Evolutionary conservation across 2,113 vertebrate genomes (phyloP), one percentile per base, ranked within the genome.

Genomic region (Setophaga kirtlandii): DNA sequence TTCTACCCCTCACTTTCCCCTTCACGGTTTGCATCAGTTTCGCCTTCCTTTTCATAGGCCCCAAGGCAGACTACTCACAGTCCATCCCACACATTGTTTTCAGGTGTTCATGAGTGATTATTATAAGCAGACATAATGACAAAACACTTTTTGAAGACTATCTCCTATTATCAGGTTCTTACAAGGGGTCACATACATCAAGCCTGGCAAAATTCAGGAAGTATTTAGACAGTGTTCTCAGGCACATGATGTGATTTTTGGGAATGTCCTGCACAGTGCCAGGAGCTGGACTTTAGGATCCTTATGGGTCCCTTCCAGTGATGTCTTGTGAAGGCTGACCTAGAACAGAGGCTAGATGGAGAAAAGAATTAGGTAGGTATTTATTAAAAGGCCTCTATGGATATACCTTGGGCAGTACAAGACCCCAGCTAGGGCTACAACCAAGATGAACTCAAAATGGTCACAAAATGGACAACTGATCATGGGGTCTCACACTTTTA

Each of bases 11-110:
- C 1, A 0, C 44, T 42, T 41, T 69, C 30, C 9, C 6, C 23
- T 82, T 19, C 15, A 15, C 2, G 0, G 18, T 59, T 41, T 59
- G 14, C 35, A 28, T 1, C 24, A 15, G 4, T 50, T 69, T 59
- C 0, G 0, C 35, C 37, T 60, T 70, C 31, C 12, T 60, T 30
- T 12, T n/a, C 3, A 9, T 19, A 30, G 2, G 12, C 5, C 20
- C 30, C 37, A 35, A 42, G 12, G 31, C 3, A 2, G 8, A n/a
- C 44, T 35, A 7, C 9, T n/a, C 79, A n/a, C 7, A 15, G 19
- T 12, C 20, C 24, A 42, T 27, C 3, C 46, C 0, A 0, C 30
- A 19, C 0, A 0, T 30, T 12, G 12, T 12, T 50, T 42, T 83
- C 79, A 42, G 46, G 31, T 30, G 46, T 30, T 70, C 23, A 35